These are phyloP conservation scores for Chrysina gloriosa DNA, from an alignment of 2,888 invertebrate species.

Conservation along the genomic window DNA sequence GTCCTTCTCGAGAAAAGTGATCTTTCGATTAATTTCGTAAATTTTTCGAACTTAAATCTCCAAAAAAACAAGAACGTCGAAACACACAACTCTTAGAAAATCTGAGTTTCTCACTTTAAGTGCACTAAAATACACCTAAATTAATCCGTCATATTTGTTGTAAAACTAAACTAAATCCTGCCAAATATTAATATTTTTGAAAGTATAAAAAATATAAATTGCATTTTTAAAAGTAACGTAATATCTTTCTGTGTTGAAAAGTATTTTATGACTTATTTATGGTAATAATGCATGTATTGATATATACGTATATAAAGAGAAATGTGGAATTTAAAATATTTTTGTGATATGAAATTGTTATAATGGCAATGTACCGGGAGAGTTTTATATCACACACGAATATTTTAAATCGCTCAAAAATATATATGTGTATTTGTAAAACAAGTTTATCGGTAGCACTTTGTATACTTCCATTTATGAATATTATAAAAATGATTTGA, in stretches of 20 bases:
- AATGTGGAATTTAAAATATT: not conserved
- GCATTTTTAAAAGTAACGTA: conserved; percentile 49
- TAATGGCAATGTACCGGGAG: not conserved
- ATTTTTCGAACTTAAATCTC: not conserved
- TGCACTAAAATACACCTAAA: conserved; percentile 38
- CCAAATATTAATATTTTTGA: conserved; percentile 38
- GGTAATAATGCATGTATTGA: conserved; percentile 20
- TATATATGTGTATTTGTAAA: conserved; percentile 33
- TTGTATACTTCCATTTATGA: conserved; percentile 28
- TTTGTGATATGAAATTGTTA: not conserved
- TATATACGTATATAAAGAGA: conserved; percentile 26
- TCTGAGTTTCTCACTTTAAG: conserved; percentile 26
- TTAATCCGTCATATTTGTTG: conserved; percentile 48
- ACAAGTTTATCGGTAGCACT: conserved; percentile 27
- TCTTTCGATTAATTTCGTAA: not conserved
- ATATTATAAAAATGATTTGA: conserved; percentile 8
- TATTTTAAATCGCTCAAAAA: conserved; percentile 20
- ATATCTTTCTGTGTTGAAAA: conserved; percentile 36
- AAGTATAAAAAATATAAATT: too few species aligned
- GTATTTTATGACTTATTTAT: conserved; percentile 40
- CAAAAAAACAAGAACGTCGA: not conserved
- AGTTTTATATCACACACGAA: not conserved
- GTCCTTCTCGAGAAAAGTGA: not conserved
- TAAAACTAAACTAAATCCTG: conserved; percentile 43
- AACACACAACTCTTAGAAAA: conserved; percentile 18